phyloP scores from a whole-genome alignment of 2,113 vertebrate genomes.

The Mohoua ochrocephala region DNA sequence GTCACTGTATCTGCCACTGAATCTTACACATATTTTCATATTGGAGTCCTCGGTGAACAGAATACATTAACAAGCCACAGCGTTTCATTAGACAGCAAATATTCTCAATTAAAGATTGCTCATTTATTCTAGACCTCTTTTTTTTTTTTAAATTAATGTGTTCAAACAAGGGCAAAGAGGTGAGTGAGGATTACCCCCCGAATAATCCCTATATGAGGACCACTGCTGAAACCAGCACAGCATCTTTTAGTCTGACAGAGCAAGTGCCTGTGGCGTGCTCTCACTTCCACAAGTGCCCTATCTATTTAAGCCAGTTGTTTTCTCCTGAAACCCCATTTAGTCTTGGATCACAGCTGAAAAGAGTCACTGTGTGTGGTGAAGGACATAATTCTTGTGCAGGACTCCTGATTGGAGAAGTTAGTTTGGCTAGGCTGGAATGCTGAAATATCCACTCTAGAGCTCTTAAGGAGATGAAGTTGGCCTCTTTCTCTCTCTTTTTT shows the following conservation, averaged over 20 bases:
- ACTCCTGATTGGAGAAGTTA: background rate
- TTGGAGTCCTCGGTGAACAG: background rate
- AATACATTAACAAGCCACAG: background rate
- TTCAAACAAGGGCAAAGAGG: background rate
- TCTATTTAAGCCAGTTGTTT: background rate
- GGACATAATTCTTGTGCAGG: background rate
- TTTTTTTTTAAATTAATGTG: background rate
- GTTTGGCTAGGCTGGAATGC: background rate
- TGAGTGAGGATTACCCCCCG: background rate
- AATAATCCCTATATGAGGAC: background rate
- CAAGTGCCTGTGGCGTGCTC: background rate
- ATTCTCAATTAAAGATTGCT: background rate
- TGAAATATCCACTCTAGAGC: background rate
- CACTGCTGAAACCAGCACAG: background rate
- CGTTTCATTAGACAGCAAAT: background rate
- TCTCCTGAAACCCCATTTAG: background rate
- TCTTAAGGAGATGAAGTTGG: background rate
- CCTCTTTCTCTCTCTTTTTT: background rate
- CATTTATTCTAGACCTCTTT: background rate
- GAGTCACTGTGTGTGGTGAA: background rate
- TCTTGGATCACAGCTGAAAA: background rate
- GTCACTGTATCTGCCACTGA: background rate
- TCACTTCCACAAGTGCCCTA: background rate
- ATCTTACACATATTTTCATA: background rate
- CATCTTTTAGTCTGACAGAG: background rate